A percentile compares a stretch with the other conserved stretches of the same genome.
These are phyloP conservation scores for Argyra leucocephala DNA, from an alignment of 2,888 invertebrate genomes.

Conservation along the genomic window DNA sequence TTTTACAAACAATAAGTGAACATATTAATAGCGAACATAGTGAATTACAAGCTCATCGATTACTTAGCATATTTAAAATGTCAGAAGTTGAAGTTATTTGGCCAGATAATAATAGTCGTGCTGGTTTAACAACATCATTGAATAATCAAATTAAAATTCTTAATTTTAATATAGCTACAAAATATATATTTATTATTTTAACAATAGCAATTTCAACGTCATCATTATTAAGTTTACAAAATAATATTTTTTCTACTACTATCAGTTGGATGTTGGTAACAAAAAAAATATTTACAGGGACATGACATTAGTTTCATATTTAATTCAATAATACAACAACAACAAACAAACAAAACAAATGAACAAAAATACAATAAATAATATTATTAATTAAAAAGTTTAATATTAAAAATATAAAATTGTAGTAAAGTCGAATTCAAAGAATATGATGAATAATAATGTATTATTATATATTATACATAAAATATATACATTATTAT, in stretches of 20 bases:
- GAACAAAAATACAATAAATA: too few relatives aligned
- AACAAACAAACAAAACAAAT: not conserved
- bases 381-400: too few relatives aligned
- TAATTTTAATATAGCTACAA: conserved; percentile 9
- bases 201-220: conserved; percentile 12
- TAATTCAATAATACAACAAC: not conserved
- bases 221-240: conserved; percentile 8
- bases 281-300: conserved; percentile 17
- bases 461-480: too few relatives aligned
- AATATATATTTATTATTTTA: conserved; percentile 11
- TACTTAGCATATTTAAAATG: conserved; percentile 84
- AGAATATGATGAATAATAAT: too few relatives aligned
- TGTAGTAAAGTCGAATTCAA: too few relatives aligned
- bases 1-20: conserved; percentile 69
- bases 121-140: conserved; percentile 22
- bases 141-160: not conserved
- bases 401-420: too few relatives aligned
- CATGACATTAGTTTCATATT: conserved; percentile 21
- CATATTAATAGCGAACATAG: conserved; percentile 78
- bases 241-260: not conserved
- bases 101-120: conserved; percentile 46
- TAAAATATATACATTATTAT: too few relatives aligned
- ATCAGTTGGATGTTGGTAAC: conserved; percentile 15
- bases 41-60: conserved; percentile 74
- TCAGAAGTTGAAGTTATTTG: conserved; percentile 82